Base-by-base conservation (phyloP, 2,113 vertebrate species). In the Melozone crissalis region DNA sequence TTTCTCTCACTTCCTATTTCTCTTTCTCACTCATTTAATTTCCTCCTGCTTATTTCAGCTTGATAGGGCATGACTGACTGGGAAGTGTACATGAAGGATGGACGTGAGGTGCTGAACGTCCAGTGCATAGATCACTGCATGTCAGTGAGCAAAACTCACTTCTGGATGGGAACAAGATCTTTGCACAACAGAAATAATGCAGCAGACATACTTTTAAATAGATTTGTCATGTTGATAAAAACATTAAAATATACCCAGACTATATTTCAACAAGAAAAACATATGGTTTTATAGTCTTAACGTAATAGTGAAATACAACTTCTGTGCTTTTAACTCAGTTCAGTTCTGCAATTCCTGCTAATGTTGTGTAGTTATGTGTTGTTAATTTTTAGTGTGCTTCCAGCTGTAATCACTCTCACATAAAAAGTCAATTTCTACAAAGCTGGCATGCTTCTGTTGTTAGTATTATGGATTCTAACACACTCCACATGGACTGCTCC, bases 401-500 rank as follows among this genome's bases (percentile, higher is more conserved):
- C 91, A 95, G 89, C 89, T 96, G 91, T 96, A 95, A 89, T 91
- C 87, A 87, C 66, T 96, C 69, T 78, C 51, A 73, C 39, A 94
- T 87, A 94, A 94, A 94, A 95, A 89, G 62, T 57, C 81, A 95
- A 66, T 62, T 57, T 13, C 57, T 91, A 82, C 84, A 93, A 96
- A 95, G 67, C 67, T 94, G 73, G 73, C 89, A 94, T 89, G 44
- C n/a, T 95, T 97, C 43, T 93, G 58, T 47, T 89, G 89, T 91
- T 96, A 73, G 43, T 79, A 80, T 87, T 95, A 89, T 73, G 87
- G 61, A 75, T 73, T 43, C 33, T 94, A 95, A 97, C 74, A 80
- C 33, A 72, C 74, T 89, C 78, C 74, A 82, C 91, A 91, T 91
- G 74, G 84, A 62, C 28, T 95, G 76, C 74, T 95, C 59, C 91